phyloP scores from a whole-genome alignment of 2,888 invertebrate genomes.

The Fragum fragum region DNA sequence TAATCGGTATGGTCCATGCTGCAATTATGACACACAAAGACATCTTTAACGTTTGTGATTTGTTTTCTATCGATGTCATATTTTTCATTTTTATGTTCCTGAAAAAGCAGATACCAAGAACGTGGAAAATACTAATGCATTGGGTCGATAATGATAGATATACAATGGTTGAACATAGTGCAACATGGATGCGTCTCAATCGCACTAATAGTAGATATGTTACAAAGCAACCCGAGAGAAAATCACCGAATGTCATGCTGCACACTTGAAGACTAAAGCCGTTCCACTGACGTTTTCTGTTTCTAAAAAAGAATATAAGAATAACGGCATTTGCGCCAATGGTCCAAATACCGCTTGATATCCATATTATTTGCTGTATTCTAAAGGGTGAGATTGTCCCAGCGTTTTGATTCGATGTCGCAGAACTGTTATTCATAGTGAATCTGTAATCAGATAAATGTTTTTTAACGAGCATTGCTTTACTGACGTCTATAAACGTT shows the following conservation, averaged over 20 bases:
- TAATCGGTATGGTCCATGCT: not conserved
- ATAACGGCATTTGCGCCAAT: not conserved
- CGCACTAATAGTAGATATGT: not conserved
- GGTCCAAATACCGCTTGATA: not conserved
- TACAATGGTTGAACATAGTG: not conserved
- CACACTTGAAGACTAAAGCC: not conserved
- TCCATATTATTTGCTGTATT: not conserved
- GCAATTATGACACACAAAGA: not conserved
- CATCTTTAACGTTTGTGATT: not conserved
- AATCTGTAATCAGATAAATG: too few relatives aligned
- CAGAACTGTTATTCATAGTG: not conserved
- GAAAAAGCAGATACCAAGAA: not conserved
- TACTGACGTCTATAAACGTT: too few relatives aligned
- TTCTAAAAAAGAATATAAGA: not conserved
- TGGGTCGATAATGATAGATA: not conserved
- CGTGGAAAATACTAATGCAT: not conserved
- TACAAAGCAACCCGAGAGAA: not conserved
- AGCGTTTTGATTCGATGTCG: not conserved
- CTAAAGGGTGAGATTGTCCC: not conserved
- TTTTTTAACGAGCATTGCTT: too few relatives aligned
- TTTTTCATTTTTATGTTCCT: not conserved
- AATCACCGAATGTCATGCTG: conserved; percentile 1
- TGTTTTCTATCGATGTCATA: not conserved
- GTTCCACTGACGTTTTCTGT: not conserved
- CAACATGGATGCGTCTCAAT: not conserved